Evolutionary conservation across 2,797 vertebrate genomes (phyloP), one percentile per base, ranked within the genome.

Genomic region (Syngnathus acus): DNA sequence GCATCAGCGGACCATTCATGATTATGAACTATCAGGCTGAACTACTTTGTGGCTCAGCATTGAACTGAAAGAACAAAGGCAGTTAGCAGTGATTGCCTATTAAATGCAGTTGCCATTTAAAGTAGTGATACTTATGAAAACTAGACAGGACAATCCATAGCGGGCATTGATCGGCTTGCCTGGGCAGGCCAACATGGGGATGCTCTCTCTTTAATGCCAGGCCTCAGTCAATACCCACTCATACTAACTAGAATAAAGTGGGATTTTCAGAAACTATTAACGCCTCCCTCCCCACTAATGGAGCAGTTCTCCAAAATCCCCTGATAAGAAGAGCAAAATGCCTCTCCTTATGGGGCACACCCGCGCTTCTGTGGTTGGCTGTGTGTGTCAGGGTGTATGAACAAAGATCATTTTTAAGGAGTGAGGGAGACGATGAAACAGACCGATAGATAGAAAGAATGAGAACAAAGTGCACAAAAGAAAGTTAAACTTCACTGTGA

Each of bases 31-130:
- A 86, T 76, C 74, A 71, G 67, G 75, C 84, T 84, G 83, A 84
- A 85, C 88, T 87, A 86, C 88, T 90, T 89, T 90, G 87, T 88
- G 79, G 86, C 83, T 74, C 72, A 80, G 77, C 89, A 91, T 89
- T 81, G 89, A 89, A 84, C 81, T 72, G 53, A 6, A 79, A 79
- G 86, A 90, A 89, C 89, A 91, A 90, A 93, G 87, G 89, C 89
- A 89, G 86, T 93, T 91, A 90, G 86, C 86, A 82, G 89, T 90
- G 89, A 92, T 92, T 90, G 90, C 86, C 89, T 90, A 88, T 90
- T 91, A 90, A 93, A 92, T 91, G 86, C 87, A 92, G 89, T 88
- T 90, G 87, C 88, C 89, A 91, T 92, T 92, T 92, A 89, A 89
- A 88, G 84, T 86, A 89, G 88, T 83, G 91, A 91, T 89, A 88